These are phyloP conservation scores for Marronus borbonicus DNA, from an alignment of 2,888 invertebrate genomes.

Conservation along the genomic window DNA sequence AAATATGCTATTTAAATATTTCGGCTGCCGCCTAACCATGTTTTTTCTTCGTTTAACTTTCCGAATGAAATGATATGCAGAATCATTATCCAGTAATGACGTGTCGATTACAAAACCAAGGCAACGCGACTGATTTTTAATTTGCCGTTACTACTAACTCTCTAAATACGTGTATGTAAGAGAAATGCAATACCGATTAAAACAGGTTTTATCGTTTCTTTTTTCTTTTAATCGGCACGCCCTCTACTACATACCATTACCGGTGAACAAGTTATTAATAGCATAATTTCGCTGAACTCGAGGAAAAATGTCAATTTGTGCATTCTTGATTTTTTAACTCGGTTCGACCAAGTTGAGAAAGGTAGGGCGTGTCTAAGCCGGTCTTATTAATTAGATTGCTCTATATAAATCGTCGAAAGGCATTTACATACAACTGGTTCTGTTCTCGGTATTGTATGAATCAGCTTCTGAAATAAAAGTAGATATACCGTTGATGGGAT, in stretches of 20 bases:
- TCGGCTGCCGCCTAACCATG: not conserved
- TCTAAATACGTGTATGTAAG: slow-evolving; percentile 27
- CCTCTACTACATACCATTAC: slow-evolving; percentile 44
- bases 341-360: slow-evolving; percentile 26
- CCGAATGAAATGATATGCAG: not conserved
- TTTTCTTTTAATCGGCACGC: slow-evolving; percentile 34
- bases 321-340: slow-evolving; percentile 27
- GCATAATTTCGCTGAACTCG: slow-evolving; percentile 46
- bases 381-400: slow-evolving; percentile 30
- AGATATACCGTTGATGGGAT: not conserved
- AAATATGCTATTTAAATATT: too few relatives aligned
- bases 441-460: not conserved
- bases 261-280: slow-evolving; percentile 43
- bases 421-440: slow-evolving; percentile 6
- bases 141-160: slow-evolving; percentile 27
- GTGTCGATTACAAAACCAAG: slow-evolving; percentile 43
- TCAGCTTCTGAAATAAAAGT: not conserved
- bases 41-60: slow-evolving; percentile 9
- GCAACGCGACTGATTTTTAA: slow-evolving; percentile 23
- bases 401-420: slow-evolving; percentile 26
- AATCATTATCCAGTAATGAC: slow-evolving; percentile 34
- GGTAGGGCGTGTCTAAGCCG: slow-evolving; percentile 33
- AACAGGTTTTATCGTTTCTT: slow-evolving; percentile 43
- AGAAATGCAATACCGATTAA: slow-evolving; percentile 43
- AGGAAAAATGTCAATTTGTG: slow-evolving; percentile 44